Evolutionary conservation across 64 coral and sea anemone genomes (phyloP).

Genomic region (Stichodactyla mertensii): DNA sequence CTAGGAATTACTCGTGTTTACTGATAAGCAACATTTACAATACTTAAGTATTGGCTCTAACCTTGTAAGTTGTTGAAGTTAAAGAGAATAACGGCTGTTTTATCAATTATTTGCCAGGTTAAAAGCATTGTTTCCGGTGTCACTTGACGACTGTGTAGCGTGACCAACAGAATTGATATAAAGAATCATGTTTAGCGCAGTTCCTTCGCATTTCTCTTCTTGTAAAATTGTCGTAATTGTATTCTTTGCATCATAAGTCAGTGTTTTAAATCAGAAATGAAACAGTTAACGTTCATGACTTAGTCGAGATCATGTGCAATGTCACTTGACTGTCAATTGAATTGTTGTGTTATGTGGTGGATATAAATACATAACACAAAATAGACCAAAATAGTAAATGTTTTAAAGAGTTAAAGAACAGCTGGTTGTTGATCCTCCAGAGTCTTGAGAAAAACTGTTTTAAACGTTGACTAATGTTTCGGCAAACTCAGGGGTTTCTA

Average conservation of each 20-base stretch:
- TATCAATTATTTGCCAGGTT: neutral
- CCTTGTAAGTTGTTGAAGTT: neutral
- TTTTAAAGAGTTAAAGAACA: no score
- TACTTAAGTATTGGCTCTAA: neutral
- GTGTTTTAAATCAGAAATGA: neutral
- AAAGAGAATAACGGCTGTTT: constrained; percentile 1
- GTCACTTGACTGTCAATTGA: no score
- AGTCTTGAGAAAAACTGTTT: no score
- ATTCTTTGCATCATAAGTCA: neutral
- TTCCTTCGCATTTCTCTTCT: constrained; percentile 1
- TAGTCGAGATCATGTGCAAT: neutral
- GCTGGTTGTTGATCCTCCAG: no score
- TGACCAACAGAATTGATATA: constrained; percentile 3
- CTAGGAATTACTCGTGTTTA: neutral
- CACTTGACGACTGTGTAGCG: neutral
- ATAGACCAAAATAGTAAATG: no score
- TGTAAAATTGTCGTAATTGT: neutral
- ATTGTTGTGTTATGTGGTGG: no score
- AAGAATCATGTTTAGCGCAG: neutral
- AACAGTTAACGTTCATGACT: neutral
- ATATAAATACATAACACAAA: no score
- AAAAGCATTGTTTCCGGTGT: constrained; percentile 16
- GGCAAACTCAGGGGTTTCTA: neutral
- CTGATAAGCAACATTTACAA: neutral
- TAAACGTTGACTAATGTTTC: no score